Percentiles rank a stretch among this genome's conserved stretches.
phyloP scores from a whole-genome alignment of 1,140 invertebrate genomes.

The Heliconius himera region DNA sequence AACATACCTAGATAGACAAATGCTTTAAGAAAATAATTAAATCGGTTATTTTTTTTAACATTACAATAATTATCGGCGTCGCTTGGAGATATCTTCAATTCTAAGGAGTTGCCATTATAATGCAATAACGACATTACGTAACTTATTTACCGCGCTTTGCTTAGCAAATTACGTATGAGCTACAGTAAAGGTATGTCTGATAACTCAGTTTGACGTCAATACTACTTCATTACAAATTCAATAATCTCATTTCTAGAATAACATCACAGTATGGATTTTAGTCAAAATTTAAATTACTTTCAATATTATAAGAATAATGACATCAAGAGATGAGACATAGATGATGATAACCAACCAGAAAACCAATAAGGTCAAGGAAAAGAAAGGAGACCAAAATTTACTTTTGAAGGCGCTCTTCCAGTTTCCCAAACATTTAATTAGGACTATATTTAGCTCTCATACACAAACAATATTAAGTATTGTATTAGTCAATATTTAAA shows the following conservation, averaged over 20 bases:
- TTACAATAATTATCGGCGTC: not conserved
- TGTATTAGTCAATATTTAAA: too few relatives aligned
- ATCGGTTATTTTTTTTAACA: not conserved
- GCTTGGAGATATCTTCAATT: not conserved
- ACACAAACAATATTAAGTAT: too few relatives aligned
- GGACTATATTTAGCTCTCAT: too few relatives aligned
- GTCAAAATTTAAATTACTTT: not conserved
- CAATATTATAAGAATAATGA: not conserved
- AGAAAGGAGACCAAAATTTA: too few relatives aligned
- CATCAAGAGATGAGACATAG: too few relatives aligned
- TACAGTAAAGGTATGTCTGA: not conserved
- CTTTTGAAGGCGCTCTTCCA: too few relatives aligned
- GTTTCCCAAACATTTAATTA: too few relatives aligned
- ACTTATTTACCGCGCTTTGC: slow-evolving; percentile 17
- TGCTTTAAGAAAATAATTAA: not conserved
- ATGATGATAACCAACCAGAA: too few relatives aligned
- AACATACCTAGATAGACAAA: not conserved
- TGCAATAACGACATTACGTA: slow-evolving; percentile 13
- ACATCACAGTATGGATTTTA: not conserved
- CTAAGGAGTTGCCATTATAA: not conserved
- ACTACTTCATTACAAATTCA: slow-evolving; percentile 17
- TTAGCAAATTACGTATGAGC: slow-evolving; percentile 13
- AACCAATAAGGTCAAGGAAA: too few relatives aligned
- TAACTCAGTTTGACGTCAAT: slow-evolving; percentile 34
- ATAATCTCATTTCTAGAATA: slow-evolving; percentile 28